These are phyloP conservation scores for Nerophis lumbriciformis DNA, from an alignment of 2,113 vertebrate genomes.

Conservation along the genomic window DNA sequence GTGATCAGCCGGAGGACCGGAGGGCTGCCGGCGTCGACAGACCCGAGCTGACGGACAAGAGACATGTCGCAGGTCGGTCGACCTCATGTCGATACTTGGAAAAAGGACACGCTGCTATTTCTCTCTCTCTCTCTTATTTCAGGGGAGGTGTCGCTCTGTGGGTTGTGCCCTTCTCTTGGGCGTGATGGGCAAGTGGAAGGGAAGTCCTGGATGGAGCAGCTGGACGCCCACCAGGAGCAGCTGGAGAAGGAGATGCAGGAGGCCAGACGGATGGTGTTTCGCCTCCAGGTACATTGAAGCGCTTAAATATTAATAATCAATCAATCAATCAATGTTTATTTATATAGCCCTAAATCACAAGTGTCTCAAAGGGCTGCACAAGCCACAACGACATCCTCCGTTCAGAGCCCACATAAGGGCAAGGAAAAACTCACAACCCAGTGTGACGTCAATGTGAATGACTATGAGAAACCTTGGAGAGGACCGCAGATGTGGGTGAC, in stretches of 20 bases:
- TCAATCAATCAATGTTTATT: too few relatives aligned
- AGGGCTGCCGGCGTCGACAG: constrained; percentile 70
- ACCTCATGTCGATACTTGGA: constrained; percentile 12
- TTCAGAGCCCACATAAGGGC: too few relatives aligned
- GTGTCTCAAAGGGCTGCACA: too few relatives aligned
- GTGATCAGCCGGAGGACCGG: constrained; percentile 73
- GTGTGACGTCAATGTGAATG: too few relatives aligned
- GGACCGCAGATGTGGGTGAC: too few relatives aligned
- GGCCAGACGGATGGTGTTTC: constrained; percentile 93
- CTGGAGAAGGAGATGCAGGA: constrained; percentile 97
- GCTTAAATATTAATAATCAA: too few relatives aligned
- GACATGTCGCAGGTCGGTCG: constrained; percentile 73
- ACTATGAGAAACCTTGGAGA: too few relatives aligned
- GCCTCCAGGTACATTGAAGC: constrained; percentile 79
- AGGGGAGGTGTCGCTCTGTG: constrained; percentile 70
- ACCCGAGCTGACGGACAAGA: constrained; percentile 77
- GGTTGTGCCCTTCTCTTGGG: constrained; percentile 68
- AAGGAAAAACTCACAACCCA: too few relatives aligned
- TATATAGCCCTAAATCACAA: too few relatives aligned
- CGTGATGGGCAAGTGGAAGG: constrained; percentile 70
- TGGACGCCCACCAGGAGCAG: constrained; percentile 90
- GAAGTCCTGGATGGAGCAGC: constrained; percentile 90
- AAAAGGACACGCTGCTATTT: not conserved
- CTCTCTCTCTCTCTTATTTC: constrained; percentile 16
- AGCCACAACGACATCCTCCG: too few relatives aligned